These are phyloP conservation scores for Paramormyrops hopkinsi DNA, from an alignment of 2,797 vertebrate genomes.

Conservation along the genomic window DNA sequence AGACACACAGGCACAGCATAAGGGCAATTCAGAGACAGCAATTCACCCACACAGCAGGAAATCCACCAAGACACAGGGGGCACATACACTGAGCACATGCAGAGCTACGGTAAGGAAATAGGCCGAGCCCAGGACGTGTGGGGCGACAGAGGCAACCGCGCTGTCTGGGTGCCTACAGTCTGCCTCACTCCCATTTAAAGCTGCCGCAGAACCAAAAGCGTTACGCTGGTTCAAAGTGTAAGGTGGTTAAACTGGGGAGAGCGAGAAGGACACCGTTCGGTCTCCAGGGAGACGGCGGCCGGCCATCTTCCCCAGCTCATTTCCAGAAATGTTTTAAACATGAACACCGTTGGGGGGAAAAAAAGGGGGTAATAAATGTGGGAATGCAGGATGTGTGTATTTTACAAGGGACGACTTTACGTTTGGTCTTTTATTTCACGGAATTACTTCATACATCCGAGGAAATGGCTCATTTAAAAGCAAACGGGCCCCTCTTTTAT, in stretches of 20 bases:
- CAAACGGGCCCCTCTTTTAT: conserved; percentile 42
- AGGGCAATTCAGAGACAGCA: not conserved
- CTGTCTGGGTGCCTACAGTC: not conserved
- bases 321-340: not conserved
- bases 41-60: not conserved
- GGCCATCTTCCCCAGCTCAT: not conserved
- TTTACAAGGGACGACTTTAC: conserved; percentile 32
- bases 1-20: not conserved
- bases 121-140: not conserved
- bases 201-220: not conserved
- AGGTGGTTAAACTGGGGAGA: not conserved
- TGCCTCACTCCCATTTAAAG: not conserved
- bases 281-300: not conserved
- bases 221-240: not conserved
- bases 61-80: not conserved
- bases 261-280: not conserved
- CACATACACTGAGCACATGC: not conserved
- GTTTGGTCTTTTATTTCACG: conserved; percentile 37
- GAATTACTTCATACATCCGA: conserved; percentile 41
- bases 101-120: not conserved
- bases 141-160: not conserved
- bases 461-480: conserved; percentile 52
- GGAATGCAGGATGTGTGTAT: not conserved
- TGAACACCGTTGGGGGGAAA: not conserved
- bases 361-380: not conserved